Base-by-base conservation (phyloP, 2,888 invertebrate genomes). In the Drosophila demipolita region DNA sequence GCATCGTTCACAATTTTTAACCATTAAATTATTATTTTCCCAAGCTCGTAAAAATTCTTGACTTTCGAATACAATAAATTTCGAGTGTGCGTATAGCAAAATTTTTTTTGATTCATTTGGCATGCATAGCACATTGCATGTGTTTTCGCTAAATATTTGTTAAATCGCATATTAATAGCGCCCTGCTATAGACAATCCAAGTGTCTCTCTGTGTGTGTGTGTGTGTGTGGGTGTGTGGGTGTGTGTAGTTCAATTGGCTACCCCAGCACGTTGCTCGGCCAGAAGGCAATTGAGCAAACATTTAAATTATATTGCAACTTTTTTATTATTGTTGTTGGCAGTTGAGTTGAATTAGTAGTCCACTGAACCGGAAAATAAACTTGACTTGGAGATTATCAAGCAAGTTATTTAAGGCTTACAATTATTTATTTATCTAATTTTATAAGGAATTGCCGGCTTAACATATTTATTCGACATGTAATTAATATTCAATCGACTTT, bases 121-220 rank as follows among this genome's bases (percentile, higher is more conserved):
- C 80, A 90, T 91, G 78, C 90, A 74, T 67, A 58, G 52, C 75
- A 78, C 85, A 75, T 61, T 62, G 70, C 80, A 66, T 75, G 87
- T 87, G 83, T 87, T 89, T 87, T 89, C 85, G 88, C 90, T 92
- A 91, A 91, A 91, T 91, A 90, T 91, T 89, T 92, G 91, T 91
- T 91, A 90, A 91, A 91, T 91, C 84, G 91, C 91, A 90, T 88
- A 92, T 91, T 91, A 92, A 91, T 91, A 90, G 85, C 90, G 87
- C 90, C 82, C 87, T 77, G 72, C 72, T 87, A 82, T 87, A 76
- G 79, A 75, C 78, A 85, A 81, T 78, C 62, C 75, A 67, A 60
- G 49, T 57, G 63, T 55, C 40, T 33, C 42, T 59, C 20, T 54
- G 45, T 7, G 40, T 32, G 11, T 11, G 20, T 54, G 23, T 42